phyloP scores from a whole-genome alignment of 2,113 vertebrate genomes.

The Sturnira hondurensis region DNA sequence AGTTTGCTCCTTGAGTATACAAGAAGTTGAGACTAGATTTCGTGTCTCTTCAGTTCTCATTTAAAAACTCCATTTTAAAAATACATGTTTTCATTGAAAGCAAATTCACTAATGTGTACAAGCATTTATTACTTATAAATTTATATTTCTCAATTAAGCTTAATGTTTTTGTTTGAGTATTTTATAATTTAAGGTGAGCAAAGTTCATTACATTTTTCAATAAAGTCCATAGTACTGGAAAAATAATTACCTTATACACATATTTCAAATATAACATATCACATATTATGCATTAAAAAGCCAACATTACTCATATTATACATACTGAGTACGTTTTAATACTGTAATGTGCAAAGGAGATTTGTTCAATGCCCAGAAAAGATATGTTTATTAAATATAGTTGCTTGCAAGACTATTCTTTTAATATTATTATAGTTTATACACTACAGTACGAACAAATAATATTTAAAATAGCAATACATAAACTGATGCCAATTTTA shows the following conservation, averaged over 20 bases:
- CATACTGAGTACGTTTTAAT: not conserved
- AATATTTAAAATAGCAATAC: not conserved
- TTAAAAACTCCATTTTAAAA: not conserved
- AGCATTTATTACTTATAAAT: not conserved
- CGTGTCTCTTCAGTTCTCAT: not conserved
- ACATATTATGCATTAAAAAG: not conserved
- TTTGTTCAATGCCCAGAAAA: not conserved
- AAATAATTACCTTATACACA: not conserved
- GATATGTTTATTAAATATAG: not conserved
- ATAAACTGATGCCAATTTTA: not conserved
- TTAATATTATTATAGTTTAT: not conserved
- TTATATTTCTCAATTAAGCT: not conserved
- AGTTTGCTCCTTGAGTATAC: not conserved
- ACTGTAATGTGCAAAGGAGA: not conserved
- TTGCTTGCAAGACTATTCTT: not conserved
- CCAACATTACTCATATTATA: not conserved
- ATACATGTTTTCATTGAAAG: not conserved
- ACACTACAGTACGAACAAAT: not conserved
- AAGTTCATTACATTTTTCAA: not conserved
- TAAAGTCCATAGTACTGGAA: not conserved
- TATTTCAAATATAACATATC: not conserved
- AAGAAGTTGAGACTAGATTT: not conserved
- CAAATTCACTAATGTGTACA: not conserved
- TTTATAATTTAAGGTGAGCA: not conserved
- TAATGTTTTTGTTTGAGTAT: not conserved